These are phyloP conservation scores for Biston stratarius DNA, from an alignment of 2,888 invertebrate genomes.

Conservation along the genomic window DNA sequence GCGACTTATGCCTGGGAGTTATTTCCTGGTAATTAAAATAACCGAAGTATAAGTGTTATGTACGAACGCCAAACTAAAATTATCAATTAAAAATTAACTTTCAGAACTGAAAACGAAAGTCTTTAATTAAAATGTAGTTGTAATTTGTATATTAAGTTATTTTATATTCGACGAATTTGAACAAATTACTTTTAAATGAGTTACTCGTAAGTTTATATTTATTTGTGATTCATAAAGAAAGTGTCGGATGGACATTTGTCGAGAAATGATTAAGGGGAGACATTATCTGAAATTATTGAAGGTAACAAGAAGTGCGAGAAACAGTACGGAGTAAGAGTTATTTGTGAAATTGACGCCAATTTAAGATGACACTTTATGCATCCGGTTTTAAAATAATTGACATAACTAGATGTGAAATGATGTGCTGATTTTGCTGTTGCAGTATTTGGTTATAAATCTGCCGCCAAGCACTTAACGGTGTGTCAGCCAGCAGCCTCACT, in stretches of 20 bases:
- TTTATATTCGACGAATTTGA: conserved; percentile 14
- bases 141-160: conserved; percentile 26
- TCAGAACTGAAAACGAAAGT: conserved; percentile 15
- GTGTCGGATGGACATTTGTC: conserved; percentile 1
- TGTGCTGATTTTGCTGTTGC: too few relatives aligned
- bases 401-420: not conserved
- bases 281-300: conserved; percentile 11
- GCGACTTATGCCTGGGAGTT: too few relatives aligned
- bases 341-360: conserved; percentile 9
- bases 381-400: not conserved
- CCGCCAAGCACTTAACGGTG: too few relatives aligned
- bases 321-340: not conserved
- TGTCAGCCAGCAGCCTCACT: too few relatives aligned
- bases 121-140: conserved; percentile 19
- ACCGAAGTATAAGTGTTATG: too few relatives aligned
- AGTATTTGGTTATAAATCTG: too few relatives aligned
- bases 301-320: not conserved
- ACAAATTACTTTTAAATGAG: conserved; percentile 17
- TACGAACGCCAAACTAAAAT: not conserved
- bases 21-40: too few relatives aligned
- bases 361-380: not conserved
- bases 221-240: conserved; percentile 25
- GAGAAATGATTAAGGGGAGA: conserved; percentile 12
- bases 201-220: conserved; percentile 14
- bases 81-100: not conserved